Conservation (phyloP, 2,113 vertebrate genomes). For the Thinocorus orbignyianus region DNA sequence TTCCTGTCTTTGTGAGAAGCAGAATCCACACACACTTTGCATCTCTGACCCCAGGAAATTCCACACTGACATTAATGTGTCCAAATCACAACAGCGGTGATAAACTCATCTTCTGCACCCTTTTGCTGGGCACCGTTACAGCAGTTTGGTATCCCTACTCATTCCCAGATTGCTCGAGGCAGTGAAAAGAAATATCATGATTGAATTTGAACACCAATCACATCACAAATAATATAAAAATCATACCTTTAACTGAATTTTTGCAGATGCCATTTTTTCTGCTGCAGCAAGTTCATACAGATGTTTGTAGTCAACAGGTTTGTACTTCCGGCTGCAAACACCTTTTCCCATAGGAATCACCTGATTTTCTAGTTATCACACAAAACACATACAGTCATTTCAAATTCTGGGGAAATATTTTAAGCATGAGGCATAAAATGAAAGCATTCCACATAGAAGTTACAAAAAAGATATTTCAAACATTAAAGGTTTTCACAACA, state of each 20-base stretch:
- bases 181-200: background rate
- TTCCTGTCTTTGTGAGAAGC: background rate
- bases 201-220: background rate
- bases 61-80: background rate
- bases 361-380: constrained; percentile 75
- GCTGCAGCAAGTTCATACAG: constrained; percentile 78
- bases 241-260: constrained; percentile 85
- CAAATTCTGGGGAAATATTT: constrained; percentile 6
- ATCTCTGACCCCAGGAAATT: background rate
- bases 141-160: background rate
- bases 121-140: background rate
- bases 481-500: background rate
- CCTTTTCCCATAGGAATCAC: constrained; percentile 72
- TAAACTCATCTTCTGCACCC: background rate
- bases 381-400: constrained; percentile 41
- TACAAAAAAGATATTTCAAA: background rate
- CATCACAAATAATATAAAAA: background rate
- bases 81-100: background rate
- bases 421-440: background rate
- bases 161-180: background rate
- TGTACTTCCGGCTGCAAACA: constrained; percentile 78
- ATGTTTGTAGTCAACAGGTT: constrained; percentile 82
- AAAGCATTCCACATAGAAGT: background rate
- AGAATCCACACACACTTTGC: background rate
- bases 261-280: constrained; percentile 78